Conservation (phyloP, 2,888 invertebrate species). For the Sarcophaga rosellei region DNA sequence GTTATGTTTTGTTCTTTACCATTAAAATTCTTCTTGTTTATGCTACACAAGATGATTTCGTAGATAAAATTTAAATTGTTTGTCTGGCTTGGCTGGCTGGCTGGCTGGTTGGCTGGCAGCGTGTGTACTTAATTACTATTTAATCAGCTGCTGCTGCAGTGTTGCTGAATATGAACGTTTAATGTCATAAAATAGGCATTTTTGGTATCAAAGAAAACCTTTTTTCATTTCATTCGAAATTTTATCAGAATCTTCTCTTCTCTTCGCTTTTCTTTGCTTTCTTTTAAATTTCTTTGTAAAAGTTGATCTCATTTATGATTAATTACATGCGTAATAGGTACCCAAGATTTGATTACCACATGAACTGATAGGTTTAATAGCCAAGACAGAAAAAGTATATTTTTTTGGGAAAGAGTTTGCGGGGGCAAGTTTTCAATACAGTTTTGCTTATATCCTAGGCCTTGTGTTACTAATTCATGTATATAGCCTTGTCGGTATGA, state of each 20-base stretch:
- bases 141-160: conserved; percentile 51
- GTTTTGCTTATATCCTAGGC: no score
- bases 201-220: not conserved
- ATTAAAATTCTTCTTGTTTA: not conserved
- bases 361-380: no score
- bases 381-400: no score
- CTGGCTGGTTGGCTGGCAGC: not conserved
- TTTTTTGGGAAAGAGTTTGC: no score
- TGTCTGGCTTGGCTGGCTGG: not conserved
- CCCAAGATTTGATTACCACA: not conserved
- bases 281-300: not conserved
- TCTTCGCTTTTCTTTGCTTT: not conserved
- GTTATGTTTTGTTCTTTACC: not conserved
- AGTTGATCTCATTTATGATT: conserved; percentile 42
- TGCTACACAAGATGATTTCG: not conserved
- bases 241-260: not conserved
- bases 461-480: no score
- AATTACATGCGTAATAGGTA: conserved; percentile 48
- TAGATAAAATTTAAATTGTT: conserved; percentile 14
- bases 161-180: conserved; percentile 30
- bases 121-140: conserved; percentile 48
- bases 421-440: no score
- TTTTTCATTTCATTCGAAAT: not conserved
- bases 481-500: no score
- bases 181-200: conserved; percentile 28